Evolutionary conservation across 2,888 invertebrate species (phyloP), one percentile per base, ranked within the genome.

Genomic region (Baronia brevicornis): DNA sequence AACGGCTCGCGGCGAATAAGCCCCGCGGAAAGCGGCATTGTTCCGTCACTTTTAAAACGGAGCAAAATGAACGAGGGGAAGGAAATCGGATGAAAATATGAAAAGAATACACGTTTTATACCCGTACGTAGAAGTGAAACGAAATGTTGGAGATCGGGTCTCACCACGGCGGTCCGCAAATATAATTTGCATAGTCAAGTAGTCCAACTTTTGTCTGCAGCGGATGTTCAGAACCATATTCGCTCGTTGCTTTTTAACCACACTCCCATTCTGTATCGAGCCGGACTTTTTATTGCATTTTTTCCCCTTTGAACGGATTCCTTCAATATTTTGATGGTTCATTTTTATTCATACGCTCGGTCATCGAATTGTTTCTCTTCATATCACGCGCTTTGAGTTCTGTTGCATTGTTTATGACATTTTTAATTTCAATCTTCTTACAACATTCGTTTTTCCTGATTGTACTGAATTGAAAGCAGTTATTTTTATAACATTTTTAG

Each of bases 141-240:
- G 84, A 66, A 82, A 80, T 64, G 77, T 68, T 61, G 71, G 71
- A 74, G 80, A 82, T 82, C 79, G 77, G 67, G 72, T 71, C 75
- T 68, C 71, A 63, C 62, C 70, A 70, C 65, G 69, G 72, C 72
- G 71, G 84, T 84, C 84, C 71, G 84, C 84, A 85, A 85, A 85
- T 84, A 84, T 84, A 84, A 85, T 85, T 85, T 85, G 84, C 85
- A 85, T 85, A 84, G 79, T 62, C 84, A 84, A 85, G 79, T 85
- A 82, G 79, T 67, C 74, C 54, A 73, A 84, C 78, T 75, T 80
- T 80, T 78, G 84, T 80, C 77, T 80, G 80, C 72, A 68, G 58
- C 79, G 75, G 79, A 77, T 77, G 77, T 75, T 80, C 71, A 73
- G 69, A 72, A 73, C 77, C 84, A 79, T 80, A 80, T 78, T 75